Percentiles rank a stretch among this genome's conserved stretches.
Evolutionary conservation across 2,113 vertebrate genomes (phyloP).

Genomic region (Craseonycteris thonglongyai): DNA sequence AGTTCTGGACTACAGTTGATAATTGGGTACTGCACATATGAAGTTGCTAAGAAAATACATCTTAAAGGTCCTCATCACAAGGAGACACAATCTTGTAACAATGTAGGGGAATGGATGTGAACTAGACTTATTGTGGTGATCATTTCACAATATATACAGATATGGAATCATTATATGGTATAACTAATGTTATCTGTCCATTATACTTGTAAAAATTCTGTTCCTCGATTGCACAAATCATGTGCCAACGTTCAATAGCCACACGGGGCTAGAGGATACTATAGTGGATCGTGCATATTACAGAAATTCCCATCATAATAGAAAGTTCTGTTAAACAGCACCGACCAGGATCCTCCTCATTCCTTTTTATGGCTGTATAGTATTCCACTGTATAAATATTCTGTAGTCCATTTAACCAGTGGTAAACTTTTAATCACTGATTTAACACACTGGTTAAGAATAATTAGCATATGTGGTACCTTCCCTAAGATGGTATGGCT

Average conservation of each 20-base stretch:
- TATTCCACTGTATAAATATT: neutral
- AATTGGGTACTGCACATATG: neutral
- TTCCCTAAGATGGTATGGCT: neutral
- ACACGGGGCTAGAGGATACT: neutral
- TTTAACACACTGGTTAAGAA: neutral
- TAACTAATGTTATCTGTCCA: neutral
- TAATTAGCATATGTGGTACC: neutral
- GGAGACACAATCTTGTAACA: neutral
- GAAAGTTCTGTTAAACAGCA: neutral
- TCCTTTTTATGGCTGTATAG: neutral
- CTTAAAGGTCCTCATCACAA: neutral
- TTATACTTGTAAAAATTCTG: neutral
- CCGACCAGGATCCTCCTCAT: neutral
- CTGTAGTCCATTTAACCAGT: neutral
- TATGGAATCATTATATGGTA: neutral
- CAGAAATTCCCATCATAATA: neutral
- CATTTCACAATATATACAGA: neutral
- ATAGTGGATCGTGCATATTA: neutral
- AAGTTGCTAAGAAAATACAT: neutral
- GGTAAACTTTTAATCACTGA: neutral
- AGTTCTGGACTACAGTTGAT: neutral
- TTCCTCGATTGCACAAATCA: neutral
- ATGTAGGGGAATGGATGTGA: neutral
- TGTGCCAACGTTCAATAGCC: neutral
- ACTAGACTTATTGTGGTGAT: neutral